Percentiles rank a stretch among this genome's conserved stretches.
phyloP scores from a whole-genome alignment of 1,140 invertebrate species.

The Atta texana region DNA sequence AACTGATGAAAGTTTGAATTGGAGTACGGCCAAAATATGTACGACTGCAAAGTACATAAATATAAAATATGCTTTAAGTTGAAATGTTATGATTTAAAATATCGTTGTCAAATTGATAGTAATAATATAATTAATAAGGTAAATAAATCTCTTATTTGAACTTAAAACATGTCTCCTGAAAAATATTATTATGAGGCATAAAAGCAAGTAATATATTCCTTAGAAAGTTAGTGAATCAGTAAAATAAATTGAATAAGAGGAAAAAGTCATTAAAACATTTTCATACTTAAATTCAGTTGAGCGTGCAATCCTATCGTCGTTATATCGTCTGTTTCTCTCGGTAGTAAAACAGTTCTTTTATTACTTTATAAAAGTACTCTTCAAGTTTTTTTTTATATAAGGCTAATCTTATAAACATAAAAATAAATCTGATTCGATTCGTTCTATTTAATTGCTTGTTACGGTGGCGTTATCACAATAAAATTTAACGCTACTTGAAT shows the following conservation, averaged over 20 bases:
- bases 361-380: not conserved
- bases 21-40: slow-evolving; percentile 29
- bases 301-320: not conserved
- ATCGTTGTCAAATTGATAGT: not conserved
- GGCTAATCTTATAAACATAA: not conserved
- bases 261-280: not conserved
- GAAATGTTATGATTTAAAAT: slow-evolving; percentile 16
- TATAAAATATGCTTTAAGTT: not conserved
- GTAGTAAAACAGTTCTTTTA: not conserved
- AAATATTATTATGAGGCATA: not conserved
- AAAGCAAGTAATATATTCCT: not conserved
- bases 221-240: not conserved
- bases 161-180: not conserved
- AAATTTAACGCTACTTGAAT: slow-evolving; percentile 9
- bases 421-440: slow-evolving; percentile 4
- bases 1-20: slow-evolving; percentile 26
- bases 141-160: not conserved
- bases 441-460: not conserved
- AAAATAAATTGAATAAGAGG: slow-evolving; percentile 3
- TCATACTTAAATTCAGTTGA: not conserved
- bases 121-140: slow-evolving; percentile 14
- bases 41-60: slow-evolving; percentile 31
- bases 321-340: not conserved
- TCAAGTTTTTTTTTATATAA: not conserved
- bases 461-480: not conserved